Base-by-base conservation (phyloP, 2,113 vertebrate species). In the Fulmarus glacialis region DNA sequence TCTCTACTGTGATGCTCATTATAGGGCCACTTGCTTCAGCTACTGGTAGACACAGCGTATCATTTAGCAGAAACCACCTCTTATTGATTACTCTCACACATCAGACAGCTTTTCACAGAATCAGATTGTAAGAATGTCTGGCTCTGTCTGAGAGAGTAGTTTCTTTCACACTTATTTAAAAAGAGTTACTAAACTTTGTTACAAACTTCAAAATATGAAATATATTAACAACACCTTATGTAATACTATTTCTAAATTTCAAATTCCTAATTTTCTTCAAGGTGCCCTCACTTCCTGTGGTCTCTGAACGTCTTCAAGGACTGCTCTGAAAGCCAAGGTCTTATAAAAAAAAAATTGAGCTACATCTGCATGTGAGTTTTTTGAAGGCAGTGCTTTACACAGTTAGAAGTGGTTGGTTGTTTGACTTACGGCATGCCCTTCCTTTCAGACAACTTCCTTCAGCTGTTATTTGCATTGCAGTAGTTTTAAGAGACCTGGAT, bases 1-100 rank as follows among this genome's bases (percentile, higher is more conserved):
- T 82, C 75, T 97, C 93, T 97, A 87, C 92, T 96, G 97, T 97
- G 89, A 58, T 45, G 90, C 89, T 98, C 96, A 93, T 98, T 97
- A 98, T 18, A 95, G 91, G 73, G 75, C 50, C n/a, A 93, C 96
- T 97, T 95, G 75, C 91, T 95, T 82, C 66, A 85, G 60, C 92
- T 67, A 43, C 50, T 22, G 48, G 77, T 70, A 91, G 71, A 83
- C 43, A 40, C 43, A 85, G 67, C 9, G 1, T 14, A 82, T 75
- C 70, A 96, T 91, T 96, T 82, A 95, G 87, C 26, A 91, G 88
- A 85, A 94, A 67, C 92, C 56, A 81, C 77, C 90, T 94, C 42
- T 91, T 91, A 90, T 3, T 93, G 83, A 92, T 97, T 94, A 83
- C 18, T 62, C n/a, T 73, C n/a, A 70, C 83, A 40, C 11, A 71